Percentiles rank a stretch among this genome's conserved stretches.
These are phyloP conservation scores for Tenrec ecaudatus DNA, from an alignment of 2,113 vertebrate genomes.

Conservation along the genomic window DNA sequence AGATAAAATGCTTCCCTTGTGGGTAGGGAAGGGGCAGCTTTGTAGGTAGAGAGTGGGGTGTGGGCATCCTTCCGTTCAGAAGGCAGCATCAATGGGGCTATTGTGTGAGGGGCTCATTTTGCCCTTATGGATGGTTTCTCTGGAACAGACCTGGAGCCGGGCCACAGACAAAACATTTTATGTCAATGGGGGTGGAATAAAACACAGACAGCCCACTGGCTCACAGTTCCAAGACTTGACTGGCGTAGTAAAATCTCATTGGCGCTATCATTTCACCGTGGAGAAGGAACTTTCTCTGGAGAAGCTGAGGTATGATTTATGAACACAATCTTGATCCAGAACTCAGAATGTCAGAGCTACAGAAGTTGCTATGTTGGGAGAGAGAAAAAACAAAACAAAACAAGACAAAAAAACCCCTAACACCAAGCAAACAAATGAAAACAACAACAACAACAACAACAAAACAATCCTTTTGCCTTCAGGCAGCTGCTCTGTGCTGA, in stretches of 20 bases:
- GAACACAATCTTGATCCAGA: constrained; percentile 75
- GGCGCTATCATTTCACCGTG: constrained; percentile 51
- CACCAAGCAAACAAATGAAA: constrained; percentile 43
- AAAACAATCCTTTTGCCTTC: constrained; percentile 15
- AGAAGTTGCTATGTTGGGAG: constrained; percentile 42
- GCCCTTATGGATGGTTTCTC: not conserved
- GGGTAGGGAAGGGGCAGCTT: not conserved
- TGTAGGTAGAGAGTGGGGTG: not conserved
- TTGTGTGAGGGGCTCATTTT: not conserved
- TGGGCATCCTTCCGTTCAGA: not conserved
- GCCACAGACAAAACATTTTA: constrained; percentile 68
- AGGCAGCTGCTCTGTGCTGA: constrained; percentile 51
- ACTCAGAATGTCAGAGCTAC: constrained; percentile 59
- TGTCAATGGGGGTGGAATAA: constrained; percentile 63
- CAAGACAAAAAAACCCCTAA: no score
- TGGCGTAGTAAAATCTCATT: constrained; percentile 2
- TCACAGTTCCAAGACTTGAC: constrained; percentile 46
- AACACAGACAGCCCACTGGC: constrained; percentile 30
- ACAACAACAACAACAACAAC: not conserved
- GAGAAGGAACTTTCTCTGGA: constrained; percentile 70
- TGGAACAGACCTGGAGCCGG: constrained; percentile 34
- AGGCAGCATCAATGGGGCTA: not conserved
- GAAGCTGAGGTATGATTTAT: constrained; percentile 71
- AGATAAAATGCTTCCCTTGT: not conserved
- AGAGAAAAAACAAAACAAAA: not conserved